Percentiles rank a stretch among this genome's conserved stretches.
These are phyloP conservation scores for Hypotaenidia philippensis DNA, from an alignment of 2,797 vertebrate genomes.

Conservation along the genomic window DNA sequence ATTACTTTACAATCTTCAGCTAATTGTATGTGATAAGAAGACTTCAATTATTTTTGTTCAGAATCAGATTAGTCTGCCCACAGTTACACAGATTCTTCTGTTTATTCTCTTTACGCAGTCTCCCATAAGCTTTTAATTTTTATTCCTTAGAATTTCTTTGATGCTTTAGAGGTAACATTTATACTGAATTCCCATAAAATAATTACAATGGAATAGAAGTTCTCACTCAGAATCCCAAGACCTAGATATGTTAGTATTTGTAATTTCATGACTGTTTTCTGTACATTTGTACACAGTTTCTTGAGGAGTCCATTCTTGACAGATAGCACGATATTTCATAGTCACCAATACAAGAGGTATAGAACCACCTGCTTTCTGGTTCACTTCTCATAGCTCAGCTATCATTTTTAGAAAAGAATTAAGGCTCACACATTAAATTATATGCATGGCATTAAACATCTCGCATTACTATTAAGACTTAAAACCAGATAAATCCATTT, in stretches of 20 bases:
- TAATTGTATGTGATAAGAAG: background rate
- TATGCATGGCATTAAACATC: background rate
- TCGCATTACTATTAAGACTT: background rate
- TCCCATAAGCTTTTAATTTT: background rate
- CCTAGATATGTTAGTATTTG: background rate
- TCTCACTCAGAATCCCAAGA: background rate
- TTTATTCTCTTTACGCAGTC: background rate
- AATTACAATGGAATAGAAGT: background rate
- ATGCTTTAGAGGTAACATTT: background rate
- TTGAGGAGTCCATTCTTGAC: background rate
- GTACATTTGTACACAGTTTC: background rate
- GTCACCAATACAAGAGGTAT: background rate
- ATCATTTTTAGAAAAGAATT: background rate
- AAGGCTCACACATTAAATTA: background rate
- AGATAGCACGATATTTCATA: background rate
- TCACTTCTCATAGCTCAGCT: background rate
- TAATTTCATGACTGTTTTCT: background rate
- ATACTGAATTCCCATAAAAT: background rate
- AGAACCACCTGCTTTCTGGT: background rate
- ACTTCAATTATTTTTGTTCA: background rate
- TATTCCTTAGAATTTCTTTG: background rate
- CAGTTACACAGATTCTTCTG: background rate
- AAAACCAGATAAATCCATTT: background rate
- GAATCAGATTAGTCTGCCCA: background rate
- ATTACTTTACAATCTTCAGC: background rate